Conservation (phyloP, 2,113 vertebrate genomes). For the Urocolius indicus region DNA sequence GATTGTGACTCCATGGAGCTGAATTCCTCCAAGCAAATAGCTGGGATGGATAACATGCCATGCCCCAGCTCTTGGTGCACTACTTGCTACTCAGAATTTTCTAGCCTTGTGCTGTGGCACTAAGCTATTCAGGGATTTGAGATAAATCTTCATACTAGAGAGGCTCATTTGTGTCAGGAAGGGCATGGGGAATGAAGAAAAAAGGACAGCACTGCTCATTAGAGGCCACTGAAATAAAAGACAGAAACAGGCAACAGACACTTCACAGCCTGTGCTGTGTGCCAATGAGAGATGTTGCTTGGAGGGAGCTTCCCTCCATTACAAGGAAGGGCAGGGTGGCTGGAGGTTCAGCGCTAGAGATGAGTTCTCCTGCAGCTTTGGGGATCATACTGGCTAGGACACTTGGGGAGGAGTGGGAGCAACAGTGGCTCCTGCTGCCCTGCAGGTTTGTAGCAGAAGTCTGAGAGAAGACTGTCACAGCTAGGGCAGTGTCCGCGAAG, state of each 20-base stretch:
- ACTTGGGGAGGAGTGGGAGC: neutral
- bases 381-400: neutral
- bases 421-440: neutral
- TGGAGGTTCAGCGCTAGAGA: neutral
- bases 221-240: neutral
- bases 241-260: neutral
- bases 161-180: neutral
- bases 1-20: constrained; percentile 12
- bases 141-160: neutral
- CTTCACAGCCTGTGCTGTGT: neutral
- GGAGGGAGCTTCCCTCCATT: neutral
- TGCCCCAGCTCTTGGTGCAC: neutral
- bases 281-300: neutral
- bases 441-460: neutral
- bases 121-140: neutral
- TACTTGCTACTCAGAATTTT: neutral
- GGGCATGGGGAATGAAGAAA: neutral
- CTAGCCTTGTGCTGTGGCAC: neutral
- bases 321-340: neutral
- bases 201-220: neutral
- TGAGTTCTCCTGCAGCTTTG: neutral
- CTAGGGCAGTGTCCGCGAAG: neutral
- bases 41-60: neutral
- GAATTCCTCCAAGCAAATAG: constrained; percentile 43
- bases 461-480: neutral